A percentile compares a stretch with the other conserved stretches of the same genome.
phyloP scores from a whole-genome alignment of 2,797 vertebrate genomes.

The Zalophus californianus region DNA sequence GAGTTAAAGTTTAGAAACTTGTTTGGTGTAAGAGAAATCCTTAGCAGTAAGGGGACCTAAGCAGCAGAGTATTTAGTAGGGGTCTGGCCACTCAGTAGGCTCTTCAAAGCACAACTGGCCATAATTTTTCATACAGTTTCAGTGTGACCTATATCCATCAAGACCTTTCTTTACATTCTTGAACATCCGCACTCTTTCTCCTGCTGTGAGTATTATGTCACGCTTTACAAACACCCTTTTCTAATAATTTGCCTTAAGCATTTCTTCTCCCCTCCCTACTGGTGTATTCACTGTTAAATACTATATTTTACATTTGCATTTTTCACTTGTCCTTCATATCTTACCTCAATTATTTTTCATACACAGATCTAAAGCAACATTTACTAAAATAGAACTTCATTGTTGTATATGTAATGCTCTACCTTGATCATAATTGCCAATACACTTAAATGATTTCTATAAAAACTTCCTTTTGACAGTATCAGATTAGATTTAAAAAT shows the following conservation, averaged over 20 bases:
- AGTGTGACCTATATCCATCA: too few species aligned
- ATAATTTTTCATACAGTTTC: not conserved
- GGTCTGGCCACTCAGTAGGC: accelerated
- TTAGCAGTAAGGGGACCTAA: not conserved
- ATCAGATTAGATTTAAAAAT: not conserved
- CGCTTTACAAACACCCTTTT: not conserved
- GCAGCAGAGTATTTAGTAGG: not conserved
- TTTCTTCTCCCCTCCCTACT: not conserved
- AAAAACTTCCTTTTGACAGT: not conserved
- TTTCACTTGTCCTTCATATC: not conserved
- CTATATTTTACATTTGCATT: not conserved
- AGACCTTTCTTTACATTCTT: not conserved
- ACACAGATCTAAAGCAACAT: not conserved
- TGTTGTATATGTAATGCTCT: not conserved
- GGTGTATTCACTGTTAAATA: not conserved
- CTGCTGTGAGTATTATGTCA: not conserved
- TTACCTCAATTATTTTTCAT: not conserved
- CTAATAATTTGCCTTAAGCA: not conserved
- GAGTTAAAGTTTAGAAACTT: not conserved
- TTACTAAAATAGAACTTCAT: not conserved
- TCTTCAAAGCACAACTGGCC: not conserved
- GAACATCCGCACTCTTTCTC: not conserved
- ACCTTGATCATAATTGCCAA: not conserved
- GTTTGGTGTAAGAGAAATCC: not conserved
- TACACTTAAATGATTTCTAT: not conserved